Evolutionary conservation across 1,140 invertebrate genomes (phyloP).

Genomic region (Ceratoteleas bidentatus): DNA sequence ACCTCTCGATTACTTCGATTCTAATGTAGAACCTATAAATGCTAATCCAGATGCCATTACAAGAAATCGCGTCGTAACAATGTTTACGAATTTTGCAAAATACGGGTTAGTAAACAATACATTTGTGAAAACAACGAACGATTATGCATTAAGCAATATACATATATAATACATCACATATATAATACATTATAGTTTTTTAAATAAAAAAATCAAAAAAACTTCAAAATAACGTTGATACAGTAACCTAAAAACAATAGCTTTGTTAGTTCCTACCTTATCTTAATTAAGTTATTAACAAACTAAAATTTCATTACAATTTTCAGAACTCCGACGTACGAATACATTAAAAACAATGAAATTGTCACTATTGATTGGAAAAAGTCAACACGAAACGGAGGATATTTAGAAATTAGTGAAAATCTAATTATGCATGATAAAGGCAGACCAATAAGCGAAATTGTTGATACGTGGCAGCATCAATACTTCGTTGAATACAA

Average conservation of each 20-base stretch:
- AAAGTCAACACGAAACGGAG: background rate
- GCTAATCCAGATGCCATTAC: constrained; percentile 19
- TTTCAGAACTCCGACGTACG: background rate
- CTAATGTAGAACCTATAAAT: background rate
- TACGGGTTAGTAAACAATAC: too few relatives aligned
- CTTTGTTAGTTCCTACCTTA: too few relatives aligned
- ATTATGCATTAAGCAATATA: too few relatives aligned
- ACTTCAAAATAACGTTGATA: too few relatives aligned
- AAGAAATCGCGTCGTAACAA: constrained; percentile 37
- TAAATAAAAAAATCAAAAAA: too few relatives aligned
- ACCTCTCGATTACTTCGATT: constrained; percentile 17
- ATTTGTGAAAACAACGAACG: too few relatives aligned
- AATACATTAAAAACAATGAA: background rate
- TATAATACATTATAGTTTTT: too few relatives aligned
- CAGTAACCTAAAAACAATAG: too few relatives aligned
- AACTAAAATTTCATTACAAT: too few relatives aligned
- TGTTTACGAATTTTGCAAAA: constrained; percentile 48
- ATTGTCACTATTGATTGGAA: background rate
- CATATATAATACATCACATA: too few relatives aligned
- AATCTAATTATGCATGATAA: background rate
- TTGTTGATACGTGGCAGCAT: background rate
- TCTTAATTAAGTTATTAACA: too few relatives aligned
- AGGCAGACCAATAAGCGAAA: background rate
- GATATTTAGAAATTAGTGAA: background rate
- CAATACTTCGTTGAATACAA: background rate